phyloP scores from a whole-genome alignment of 2,888 invertebrate genomes.

The Melieria crassipennis region DNA sequence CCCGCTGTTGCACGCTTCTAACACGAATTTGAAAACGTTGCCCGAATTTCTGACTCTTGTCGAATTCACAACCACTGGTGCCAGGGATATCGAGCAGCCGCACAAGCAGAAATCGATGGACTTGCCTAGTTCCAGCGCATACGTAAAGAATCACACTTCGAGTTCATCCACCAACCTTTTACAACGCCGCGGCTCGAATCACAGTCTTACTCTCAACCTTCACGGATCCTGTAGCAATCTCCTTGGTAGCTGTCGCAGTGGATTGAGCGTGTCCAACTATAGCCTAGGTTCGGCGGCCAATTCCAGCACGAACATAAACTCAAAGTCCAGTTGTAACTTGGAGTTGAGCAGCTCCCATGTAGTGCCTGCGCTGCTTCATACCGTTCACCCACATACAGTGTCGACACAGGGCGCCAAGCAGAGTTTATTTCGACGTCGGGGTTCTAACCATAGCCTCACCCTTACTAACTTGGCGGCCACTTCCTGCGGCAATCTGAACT shows the following conservation, averaged over 20 bases:
- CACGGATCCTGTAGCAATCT: constrained; percentile 68
- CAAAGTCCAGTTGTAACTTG: constrained; percentile 58
- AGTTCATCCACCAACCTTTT: constrained; percentile 61
- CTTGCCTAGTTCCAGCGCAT: constrained; percentile 43
- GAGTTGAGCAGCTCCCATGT: constrained; percentile 40
- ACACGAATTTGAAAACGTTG: constrained; percentile 76
- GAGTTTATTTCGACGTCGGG: constrained; percentile 65
- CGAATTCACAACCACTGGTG: constrained; percentile 67
- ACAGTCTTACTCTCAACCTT: constrained; percentile 70
- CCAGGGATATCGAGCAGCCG: constrained; percentile 46
- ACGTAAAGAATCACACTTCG: constrained; percentile 40
- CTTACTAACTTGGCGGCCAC: constrained; percentile 61
- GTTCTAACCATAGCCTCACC: constrained; percentile 43
- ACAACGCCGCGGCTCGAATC: constrained; percentile 72
- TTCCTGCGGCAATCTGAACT: constrained; percentile 66
- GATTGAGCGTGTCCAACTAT: constrained; percentile 68
- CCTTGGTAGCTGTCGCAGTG: constrained; percentile 56
- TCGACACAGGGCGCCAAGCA: constrained; percentile 69
- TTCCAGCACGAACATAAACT: constrained; percentile 50
- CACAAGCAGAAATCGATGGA: constrained; percentile 58
- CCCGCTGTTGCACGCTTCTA: constrained; percentile 66
- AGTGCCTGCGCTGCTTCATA: constrained; percentile 49
- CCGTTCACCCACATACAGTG: constrained; percentile 39
- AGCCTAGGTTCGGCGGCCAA: constrained; percentile 69
- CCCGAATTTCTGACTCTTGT: constrained; percentile 78